Base-by-base conservation (phyloP, 2,888 invertebrate genomes). In the Cheilosia variabilis region DNA sequence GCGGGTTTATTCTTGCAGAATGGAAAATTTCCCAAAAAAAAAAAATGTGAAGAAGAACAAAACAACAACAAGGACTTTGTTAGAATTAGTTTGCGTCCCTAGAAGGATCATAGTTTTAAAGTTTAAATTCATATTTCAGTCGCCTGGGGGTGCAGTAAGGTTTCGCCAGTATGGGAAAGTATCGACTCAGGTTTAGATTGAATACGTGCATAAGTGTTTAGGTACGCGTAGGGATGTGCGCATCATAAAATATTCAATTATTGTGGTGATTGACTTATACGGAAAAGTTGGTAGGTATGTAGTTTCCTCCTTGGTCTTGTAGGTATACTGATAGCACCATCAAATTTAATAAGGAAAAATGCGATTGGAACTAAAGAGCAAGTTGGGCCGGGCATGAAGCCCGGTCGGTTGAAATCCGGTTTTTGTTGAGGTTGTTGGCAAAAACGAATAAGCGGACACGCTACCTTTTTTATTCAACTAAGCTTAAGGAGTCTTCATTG, bases 1-100 rank as follows among this genome's bases (percentile, higher is more conserved):
- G 27, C 37, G 37, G 68, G 53, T 60, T 77, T 63, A 55, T 31
- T 69, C 27, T 69, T 7, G 27, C 19, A 45, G 69, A 69, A 69
- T 37, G 41, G n/a, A 37, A 31, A 63, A 63, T 27, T 13, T 6
- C 13, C 17, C 2, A 7, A n/a, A 19, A 47, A 9, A 68, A 41
- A 41, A 1, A 41, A 52, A 41, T 2, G 0, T 5, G 0, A 6
- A 5, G 5, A 27, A 27, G 1, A 27, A 6, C 0, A 27, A 6
- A 27, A 27, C 27, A 27, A 15, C 7, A 13, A 45, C 15, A 19
- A 50, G 58, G 63, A 71, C 27, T 78, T 78, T 58, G 58, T 66
- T 79, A 22, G 66, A 79, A 72, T 79, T 65, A 79, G 79, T 79
- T 72, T 72, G 65, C 65, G 43, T 65, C 72, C 60, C 58, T 72